Conservation (phyloP, 2,797 vertebrate genomes). For the Vultur gryphus region DNA sequence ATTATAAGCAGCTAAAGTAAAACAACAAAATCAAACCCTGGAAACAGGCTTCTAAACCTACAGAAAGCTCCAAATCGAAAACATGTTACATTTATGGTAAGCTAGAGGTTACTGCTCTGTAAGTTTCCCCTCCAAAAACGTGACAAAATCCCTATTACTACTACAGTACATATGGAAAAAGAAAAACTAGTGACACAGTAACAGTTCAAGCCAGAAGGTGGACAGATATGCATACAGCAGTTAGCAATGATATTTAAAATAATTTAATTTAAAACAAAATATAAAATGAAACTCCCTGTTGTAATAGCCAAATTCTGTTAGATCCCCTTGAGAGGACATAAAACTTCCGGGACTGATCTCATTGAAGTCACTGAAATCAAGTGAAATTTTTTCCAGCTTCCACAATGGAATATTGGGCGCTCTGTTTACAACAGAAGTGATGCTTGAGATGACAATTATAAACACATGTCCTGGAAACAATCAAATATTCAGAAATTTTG, state of each 20-base stretch:
- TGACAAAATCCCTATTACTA: background rate
- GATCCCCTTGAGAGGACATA: background rate
- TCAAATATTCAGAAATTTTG: background rate
- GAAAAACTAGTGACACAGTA: background rate
- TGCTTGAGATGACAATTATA: background rate
- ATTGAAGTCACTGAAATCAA: background rate
- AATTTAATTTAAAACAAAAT: background rate
- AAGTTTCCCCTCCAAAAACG: background rate
- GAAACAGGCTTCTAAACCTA: background rate
- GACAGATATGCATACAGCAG: background rate
- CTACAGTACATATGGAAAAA: background rate
- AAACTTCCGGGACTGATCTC: background rate
- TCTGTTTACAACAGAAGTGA: background rate
- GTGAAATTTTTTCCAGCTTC: background rate
- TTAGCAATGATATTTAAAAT: background rate
- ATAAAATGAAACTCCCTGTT: background rate
- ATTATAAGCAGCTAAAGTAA: background rate
- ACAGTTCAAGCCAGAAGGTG: background rate
- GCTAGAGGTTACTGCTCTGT: background rate
- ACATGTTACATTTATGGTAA: background rate
- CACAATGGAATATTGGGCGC: background rate
- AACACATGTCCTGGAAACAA: background rate
- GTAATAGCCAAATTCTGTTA: background rate
- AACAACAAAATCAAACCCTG: background rate
- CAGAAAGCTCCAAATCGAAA: background rate